These are phyloP conservation scores for Poeciliopsis infans DNA, from an alignment of 2,797 vertebrate genomes.

Conservation along the genomic window DNA sequence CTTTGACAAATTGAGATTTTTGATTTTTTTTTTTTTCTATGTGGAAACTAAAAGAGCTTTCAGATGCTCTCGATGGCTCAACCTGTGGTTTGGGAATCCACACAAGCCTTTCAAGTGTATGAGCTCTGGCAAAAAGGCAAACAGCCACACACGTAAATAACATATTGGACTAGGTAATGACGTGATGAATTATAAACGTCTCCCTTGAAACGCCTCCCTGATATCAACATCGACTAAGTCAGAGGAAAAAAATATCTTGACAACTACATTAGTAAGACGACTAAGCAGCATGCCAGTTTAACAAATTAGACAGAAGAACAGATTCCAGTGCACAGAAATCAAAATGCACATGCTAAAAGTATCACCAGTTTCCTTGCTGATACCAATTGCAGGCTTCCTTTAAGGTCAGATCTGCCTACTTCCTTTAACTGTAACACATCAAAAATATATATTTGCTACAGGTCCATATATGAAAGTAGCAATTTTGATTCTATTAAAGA, in stretches of 20 bases:
- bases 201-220: conserved; percentile 67
- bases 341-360: conserved; percentile 23
- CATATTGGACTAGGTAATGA: conserved; percentile 81
- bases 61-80: conserved; percentile 73
- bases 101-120: conserved; percentile 78
- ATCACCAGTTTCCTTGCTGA: background rate
- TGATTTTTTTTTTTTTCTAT: conserved; percentile 71
- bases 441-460: conserved; percentile 2
- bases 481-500: background rate
- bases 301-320: conserved; percentile 38
- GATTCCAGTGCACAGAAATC: conserved; percentile 20
- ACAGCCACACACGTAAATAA: conserved; percentile 81
- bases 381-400: background rate
- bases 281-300: conserved; percentile 25
- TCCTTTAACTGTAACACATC: background rate
- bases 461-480: background rate
- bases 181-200: conserved; percentile 78
- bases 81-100: conserved; percentile 75
- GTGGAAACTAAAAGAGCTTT: conserved; percentile 76
- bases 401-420: background rate
- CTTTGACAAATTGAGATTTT: conserved; percentile 74
- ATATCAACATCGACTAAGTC: conserved; percentile 74
- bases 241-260: conserved; percentile 63
- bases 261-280: conserved; percentile 57
- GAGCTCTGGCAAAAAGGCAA: conserved; percentile 77